Evolutionary conservation across 2,113 vertebrate species (phyloP).

Genomic region (Tenebrosternarchus preto): DNA sequence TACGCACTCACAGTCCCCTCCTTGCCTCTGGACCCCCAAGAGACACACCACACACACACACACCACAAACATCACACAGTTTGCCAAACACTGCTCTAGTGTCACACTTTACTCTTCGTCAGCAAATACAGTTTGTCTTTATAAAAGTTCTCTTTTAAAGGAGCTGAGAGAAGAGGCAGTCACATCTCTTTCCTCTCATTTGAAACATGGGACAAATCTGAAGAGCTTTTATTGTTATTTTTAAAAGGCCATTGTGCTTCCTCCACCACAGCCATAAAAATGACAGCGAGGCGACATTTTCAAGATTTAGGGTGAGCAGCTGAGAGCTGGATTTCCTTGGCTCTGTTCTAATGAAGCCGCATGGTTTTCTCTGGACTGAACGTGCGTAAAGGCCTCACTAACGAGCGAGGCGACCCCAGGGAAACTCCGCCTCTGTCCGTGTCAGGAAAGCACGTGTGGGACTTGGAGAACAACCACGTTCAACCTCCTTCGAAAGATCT

Average conservation of each 20-base stretch:
- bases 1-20: too few relatives aligned
- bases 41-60: too few relatives aligned
- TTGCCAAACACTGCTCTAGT: too few relatives aligned
- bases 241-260: constrained; percentile 42
- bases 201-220: constrained; percentile 42
- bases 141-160: neutral
- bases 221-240: constrained; percentile 48
- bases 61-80: too few relatives aligned
- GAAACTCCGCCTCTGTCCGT: constrained; percentile 18
- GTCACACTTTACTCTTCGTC: too few relatives aligned
- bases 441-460: constrained; percentile 14
- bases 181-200: constrained; percentile 32
- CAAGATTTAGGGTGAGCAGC: constrained; percentile 43
- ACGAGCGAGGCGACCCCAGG: constrained; percentile 33
- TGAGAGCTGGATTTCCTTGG: constrained; percentile 18
- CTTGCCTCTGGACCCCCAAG: too few relatives aligned
- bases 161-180: neutral
- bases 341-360: constrained; percentile 38
- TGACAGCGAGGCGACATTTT: constrained; percentile 29
- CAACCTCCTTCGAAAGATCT: too few relatives aligned
- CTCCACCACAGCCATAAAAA: constrained; percentile 34
- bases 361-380: constrained; percentile 24
- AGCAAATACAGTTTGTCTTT: too few relatives aligned
- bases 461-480: neutral
- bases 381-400: constrained; percentile 18